These are phyloP conservation scores for Aphaenogaster rudis DNA, from an alignment of 1,140 invertebrate species.

Conservation along the genomic window DNA sequence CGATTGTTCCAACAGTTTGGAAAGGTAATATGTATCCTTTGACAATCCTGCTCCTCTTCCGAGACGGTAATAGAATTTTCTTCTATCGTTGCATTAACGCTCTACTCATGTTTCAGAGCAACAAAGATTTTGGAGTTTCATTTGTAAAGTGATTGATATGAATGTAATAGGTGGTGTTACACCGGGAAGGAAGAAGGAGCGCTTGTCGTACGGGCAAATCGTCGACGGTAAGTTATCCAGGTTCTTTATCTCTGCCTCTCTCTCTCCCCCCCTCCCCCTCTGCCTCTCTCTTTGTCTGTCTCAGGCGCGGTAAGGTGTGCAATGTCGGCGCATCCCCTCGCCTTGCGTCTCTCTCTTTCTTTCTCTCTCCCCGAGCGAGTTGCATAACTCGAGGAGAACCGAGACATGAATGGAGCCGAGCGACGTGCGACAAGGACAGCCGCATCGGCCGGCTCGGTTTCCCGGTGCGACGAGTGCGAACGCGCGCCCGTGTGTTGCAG, in stretches of 20 bases:
- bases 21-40: not conserved
- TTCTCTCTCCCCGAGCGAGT: constrained; percentile 64
- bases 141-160: constrained; percentile 17
- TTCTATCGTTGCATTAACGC: not conserved
- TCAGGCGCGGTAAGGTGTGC: constrained; percentile 66
- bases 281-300: not conserved
- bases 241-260: constrained; percentile 11
- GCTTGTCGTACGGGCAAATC: constrained; percentile 19
- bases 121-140: constrained; percentile 19
- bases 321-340: constrained; percentile 57
- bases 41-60: not conserved
- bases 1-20: not conserved
- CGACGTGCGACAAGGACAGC: constrained; percentile 73
- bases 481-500: not conserved
- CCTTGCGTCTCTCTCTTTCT: constrained; percentile 65
- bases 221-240: constrained; percentile 40
- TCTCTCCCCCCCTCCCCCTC: not conserved
- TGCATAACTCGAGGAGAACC: constrained; percentile 76
- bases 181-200: not conserved
- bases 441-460: constrained; percentile 59
- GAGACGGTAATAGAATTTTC: not conserved
- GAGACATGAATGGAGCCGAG: constrained; percentile 77
- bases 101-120: constrained; percentile 5
- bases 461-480: constrained; percentile 72
- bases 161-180: constrained; percentile 34